Evolutionary conservation across 2,888 invertebrate genomes (phyloP), one percentile per base, ranked within the genome.

Genomic region (Desoria tigrina): DNA sequence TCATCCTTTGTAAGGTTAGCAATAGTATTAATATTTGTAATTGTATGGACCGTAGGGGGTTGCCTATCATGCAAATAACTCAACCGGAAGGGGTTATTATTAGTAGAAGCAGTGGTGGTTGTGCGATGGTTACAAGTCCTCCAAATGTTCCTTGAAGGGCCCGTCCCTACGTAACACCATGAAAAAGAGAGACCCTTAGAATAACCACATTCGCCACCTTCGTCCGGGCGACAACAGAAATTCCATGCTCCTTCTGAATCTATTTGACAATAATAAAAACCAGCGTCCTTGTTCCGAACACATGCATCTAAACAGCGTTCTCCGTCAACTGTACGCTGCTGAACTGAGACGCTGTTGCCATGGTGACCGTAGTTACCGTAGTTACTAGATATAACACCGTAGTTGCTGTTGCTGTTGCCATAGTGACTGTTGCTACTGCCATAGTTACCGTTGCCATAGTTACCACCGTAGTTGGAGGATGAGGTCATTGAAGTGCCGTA

Each of bases 241-340:
- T 92, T 92, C 92, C 92, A 92, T 14, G 82, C 79, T 75, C 86
- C 87, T 0, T 84, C 83, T 0, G 87, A 87, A 73, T 91, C 91
- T 0, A 89, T 85, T 76, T 92, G 90, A 75, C 92, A 92, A 18
- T 88, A 89, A 87, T 91, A 92, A 77, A 92, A 91, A 0, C 91
- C 90, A 0, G 87, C 88, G 14, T 90, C 83, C 3, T 84, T 81
- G 79, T 92, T 90, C 79, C 88, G 87, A 27, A 86, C 86, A 76
- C 74, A 74, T 1, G 65, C 32, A 1, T 68, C 27, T 21, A 73
- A n/a, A 58, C 74, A 74, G 42, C 66, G 57, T 50, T 74, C 74
- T 11, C 74, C 74, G 28, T 71, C 72, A 23, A 74, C 74, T 2
- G 74, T 74, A 7, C 32, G 32, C 6, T 32, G 32, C n/a, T n/a